Evolutionary conservation across 92 coral and sea anemone genomes (phyloP), one percentile per base, ranked within the genome.

Genomic region (Palythoa grandis): DNA sequence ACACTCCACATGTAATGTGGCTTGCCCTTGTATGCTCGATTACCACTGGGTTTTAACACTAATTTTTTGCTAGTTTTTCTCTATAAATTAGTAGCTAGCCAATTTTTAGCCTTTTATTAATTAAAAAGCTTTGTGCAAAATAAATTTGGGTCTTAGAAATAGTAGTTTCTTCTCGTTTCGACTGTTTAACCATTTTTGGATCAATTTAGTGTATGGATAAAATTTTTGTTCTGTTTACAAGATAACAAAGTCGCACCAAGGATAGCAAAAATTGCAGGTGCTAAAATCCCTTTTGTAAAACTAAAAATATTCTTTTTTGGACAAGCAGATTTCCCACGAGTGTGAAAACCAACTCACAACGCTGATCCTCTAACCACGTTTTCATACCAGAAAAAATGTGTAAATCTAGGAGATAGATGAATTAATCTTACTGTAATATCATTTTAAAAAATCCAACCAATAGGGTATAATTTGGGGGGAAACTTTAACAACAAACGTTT

Each of bases 31-130:
- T 29, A 29, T 29, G 35, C 35, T 29, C 73, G 60, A 20, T 66
- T 66, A 66, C 13, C 71, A 66, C 35, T 23, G 19, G 71, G 71
- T 66, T 66, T 66, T 66, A 15, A 20, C 35, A 66, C 71, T 66
- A 5, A 66, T 12, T 66, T 66, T 66, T 66, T 66, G 71, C 37
- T 66, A 66, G 71, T 66, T 66, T 19, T 66, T 66, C 37, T 23
- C 71, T 66, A 66, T 66, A 66, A 66, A 66, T 66, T 66, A 66
- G 71, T 66, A 29, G 1, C 71, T 66, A 20, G 71, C 71, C 13
- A 29, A 29, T 29, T 29, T 29, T 29, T 29, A 29, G 71, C 17
- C 17, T 66, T 66, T 66, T 11, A 3, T 9, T 16, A 11, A 11
- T 1, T 66, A 66, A 66, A 66, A 66, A 66, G 70, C 23, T 66